These are phyloP conservation scores for Myrmecobius fasciatus DNA, from an alignment of 2,113 vertebrate species.

Conservation along the genomic window DNA sequence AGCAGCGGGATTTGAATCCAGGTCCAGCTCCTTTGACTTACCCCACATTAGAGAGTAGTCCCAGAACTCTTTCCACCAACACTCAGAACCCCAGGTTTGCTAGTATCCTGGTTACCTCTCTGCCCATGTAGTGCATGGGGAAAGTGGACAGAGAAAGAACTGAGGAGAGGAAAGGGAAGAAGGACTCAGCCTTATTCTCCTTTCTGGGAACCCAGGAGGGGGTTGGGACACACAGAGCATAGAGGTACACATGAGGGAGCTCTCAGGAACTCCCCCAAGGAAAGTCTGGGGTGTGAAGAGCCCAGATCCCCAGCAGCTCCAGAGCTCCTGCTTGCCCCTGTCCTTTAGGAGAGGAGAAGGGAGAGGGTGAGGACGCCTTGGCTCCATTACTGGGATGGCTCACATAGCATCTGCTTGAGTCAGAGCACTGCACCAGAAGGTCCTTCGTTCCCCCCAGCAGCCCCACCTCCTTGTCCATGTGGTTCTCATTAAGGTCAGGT, in stretches of 20 bases:
- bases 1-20: neutral
- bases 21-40: too few species aligned
- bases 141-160: neutral
- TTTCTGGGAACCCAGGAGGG: neutral
- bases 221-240: neutral
- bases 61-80: neutral
- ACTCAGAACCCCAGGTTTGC: neutral
- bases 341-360: neutral
- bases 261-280: neutral
- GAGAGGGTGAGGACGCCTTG: neutral
- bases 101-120: neutral
- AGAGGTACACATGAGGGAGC: neutral
- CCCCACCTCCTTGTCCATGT: constrained; percentile 41
- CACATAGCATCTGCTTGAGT: constrained; percentile 55
- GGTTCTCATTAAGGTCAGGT: constrained; percentile 64
- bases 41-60: neutral
- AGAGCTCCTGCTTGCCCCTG: neutral
- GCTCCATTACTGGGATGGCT: constrained; percentile 50
- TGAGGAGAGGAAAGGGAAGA: neutral
- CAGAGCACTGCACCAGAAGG: constrained; percentile 26
- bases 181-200: neutral
- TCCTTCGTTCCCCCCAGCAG: neutral
- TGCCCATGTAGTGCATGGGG: neutral
- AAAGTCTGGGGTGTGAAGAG: neutral
- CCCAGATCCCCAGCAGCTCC: neutral